These are phyloP conservation scores for Phasianus colchicus DNA, from an alignment of 2,113 vertebrate species.

Conservation along the genomic window DNA sequence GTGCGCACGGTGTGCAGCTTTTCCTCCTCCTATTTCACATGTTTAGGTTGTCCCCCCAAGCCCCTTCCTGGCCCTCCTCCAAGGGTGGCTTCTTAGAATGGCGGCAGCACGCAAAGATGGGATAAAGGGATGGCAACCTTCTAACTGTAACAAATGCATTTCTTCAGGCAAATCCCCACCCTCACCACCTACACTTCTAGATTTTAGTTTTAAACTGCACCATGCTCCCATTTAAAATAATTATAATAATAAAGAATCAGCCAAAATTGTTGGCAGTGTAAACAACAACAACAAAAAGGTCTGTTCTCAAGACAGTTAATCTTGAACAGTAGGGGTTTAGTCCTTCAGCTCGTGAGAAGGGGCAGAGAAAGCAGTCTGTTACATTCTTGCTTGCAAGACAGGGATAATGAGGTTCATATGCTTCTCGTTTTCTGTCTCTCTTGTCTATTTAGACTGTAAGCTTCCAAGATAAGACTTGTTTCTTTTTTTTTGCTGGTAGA, in stretches of 20 bases:
- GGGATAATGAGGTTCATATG: background rate
- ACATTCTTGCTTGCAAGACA: background rate
- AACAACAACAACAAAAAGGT: background rate
- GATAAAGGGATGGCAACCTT: background rate
- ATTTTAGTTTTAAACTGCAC: background rate
- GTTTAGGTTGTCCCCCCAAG: background rate
- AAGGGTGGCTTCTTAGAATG: background rate
- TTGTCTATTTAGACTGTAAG: background rate
- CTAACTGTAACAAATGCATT: background rate
- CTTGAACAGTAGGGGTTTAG: background rate
- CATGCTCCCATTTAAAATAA: background rate
- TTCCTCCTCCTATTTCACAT: conserved; percentile 40
- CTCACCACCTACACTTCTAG: background rate
- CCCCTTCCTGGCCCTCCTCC: conserved; percentile 32
- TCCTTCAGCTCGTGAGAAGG: background rate
- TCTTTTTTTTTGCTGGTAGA: background rate
- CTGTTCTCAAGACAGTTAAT: background rate
- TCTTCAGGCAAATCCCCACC: background rate
- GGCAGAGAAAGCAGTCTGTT: background rate
- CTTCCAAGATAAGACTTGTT: background rate
- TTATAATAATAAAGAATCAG: background rate
- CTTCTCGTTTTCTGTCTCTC: background rate
- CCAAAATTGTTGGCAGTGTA: background rate
- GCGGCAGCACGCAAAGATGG: background rate
- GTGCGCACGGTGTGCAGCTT: conserved; percentile 41